These are phyloP conservation scores for Cynocephalus volans DNA, from an alignment of 2,113 vertebrate genomes.

Conservation along the genomic window DNA sequence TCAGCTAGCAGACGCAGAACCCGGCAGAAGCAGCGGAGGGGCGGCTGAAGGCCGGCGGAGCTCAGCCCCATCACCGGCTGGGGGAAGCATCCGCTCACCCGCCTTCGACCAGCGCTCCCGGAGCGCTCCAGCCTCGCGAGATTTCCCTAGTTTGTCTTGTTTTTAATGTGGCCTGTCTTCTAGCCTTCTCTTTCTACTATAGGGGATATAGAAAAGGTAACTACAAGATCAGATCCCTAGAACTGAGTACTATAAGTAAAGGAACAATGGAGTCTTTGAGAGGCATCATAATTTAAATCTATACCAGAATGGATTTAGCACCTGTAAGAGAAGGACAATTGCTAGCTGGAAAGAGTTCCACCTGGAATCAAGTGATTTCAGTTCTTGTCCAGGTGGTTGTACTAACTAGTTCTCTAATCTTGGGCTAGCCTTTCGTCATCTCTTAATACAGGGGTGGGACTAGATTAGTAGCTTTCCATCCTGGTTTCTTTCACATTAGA, in stretches of 20 bases:
- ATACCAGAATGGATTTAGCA: not conserved
- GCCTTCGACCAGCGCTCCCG: rapidly evolving
- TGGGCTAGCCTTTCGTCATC: not conserved
- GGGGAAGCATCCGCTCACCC: not conserved
- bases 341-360: not conserved
- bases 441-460: not conserved
- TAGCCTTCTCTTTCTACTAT: not conserved
- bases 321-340: not conserved
- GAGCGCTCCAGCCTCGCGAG: slow-evolving; percentile 64
- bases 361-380: not conserved
- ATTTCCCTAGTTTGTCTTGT: slow-evolving; percentile 25
- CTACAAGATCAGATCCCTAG: not conserved
- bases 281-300: not conserved
- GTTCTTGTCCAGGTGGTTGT: not conserved
- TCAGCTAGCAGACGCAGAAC: slow-evolving; percentile 7
- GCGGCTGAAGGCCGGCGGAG: rapidly evolving
- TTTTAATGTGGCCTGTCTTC: slow-evolving; percentile 45
- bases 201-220: not conserved
- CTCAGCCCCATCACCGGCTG: not conserved
- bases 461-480: not conserved
- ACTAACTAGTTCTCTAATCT: not conserved
- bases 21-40: rapidly evolving
- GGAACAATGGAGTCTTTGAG: not conserved
- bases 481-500: slow-evolving; percentile 40
- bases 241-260: not conserved